Evolutionary conservation across 2,888 invertebrate genomes (phyloP), one percentile per base, ranked within the genome.

Genomic region (Urechis unicinctus): DNA sequence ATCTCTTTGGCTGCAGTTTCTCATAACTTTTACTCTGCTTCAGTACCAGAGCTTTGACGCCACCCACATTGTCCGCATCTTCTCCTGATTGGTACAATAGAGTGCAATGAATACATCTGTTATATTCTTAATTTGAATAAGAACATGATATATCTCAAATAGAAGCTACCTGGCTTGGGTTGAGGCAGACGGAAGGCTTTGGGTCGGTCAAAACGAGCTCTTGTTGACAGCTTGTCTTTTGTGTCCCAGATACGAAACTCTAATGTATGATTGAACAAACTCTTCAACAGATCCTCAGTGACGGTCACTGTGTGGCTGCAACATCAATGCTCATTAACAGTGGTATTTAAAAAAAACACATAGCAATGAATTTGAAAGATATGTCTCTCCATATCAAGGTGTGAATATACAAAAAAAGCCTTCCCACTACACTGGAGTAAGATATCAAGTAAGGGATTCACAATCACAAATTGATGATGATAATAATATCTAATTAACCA

Each of bases 201-300:
- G 0, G 76, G 75, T 59, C 73, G 58, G 56, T 76, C 77, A 61
- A 73, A 74, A 29, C 69, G 68, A 24, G 75, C 76, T 41, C 72
- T 58, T 0, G 71, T 65, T 17, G 71, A 69, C 55, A 73, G 67
- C 62, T 73, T 75, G 50, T 77, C 76, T 56, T 71, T 73, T n/a
- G 70, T 68, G 59, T 78, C 74, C 77, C 77, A 78, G 25, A 78
- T 66, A 36, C 73, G 59, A 43, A 78, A 60, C 50, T 73, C 69
- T 24, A 77, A 53, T 2, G 67, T 68, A 62, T 78, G 76, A 50
- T 65, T 66, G 58, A 71, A 74, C 59, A 78, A 61, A 57, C 70
- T 69, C 56, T 71, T 60, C 51, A 78, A 57, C 30, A 72, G 46
- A 4, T 73, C 72, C 24, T 69, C 71, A 4, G 71, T 72, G 22